Evolutionary conservation across 2,797 vertebrate species (phyloP), one percentile per base, ranked within the genome.

Genomic region (Dicrostonyx torquatus): DNA sequence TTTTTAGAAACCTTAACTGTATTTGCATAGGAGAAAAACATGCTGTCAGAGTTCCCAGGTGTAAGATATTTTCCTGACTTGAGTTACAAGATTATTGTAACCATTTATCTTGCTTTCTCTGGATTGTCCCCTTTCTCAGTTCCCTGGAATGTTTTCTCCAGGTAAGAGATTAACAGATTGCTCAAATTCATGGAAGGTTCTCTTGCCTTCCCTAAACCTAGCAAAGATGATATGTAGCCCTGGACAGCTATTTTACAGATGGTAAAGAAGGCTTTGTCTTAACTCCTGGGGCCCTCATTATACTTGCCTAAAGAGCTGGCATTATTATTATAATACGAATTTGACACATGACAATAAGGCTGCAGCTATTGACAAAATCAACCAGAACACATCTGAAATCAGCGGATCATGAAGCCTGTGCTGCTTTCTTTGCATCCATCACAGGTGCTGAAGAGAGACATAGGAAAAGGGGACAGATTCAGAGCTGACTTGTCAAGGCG

Each of bases 11-110:
- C 92, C 95, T 95, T 97, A 97, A 97, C 94, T 93, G 90, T 96
- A 98, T 97, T 97, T 98, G 97, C 97, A 97, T 97, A 97, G 96
- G 94, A 97, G 92, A 97, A 98, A 97, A 97, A 95, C 97, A 97
- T 91, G 94, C 96, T 95, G 97, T 95, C 95, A 96, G 96, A 90
- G 93, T 94, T 96, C 93, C 96, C 93, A 96, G 93, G 96, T 96
- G 94, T 97, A 95, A 95, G 95, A 94, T 94, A 96, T 96, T 97
- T 94, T 94, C 96, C 92, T 95, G 96, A 96, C 97, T 97, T 97
- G 94, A 96, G 95, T 97, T 96, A 94, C 73, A 96, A 96, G 96
- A 97, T 97, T 96, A 97, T 97, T 97, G 88, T 95, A 94, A 96
- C 72, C 89, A 97, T 95, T 96, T 93, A 62, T 96, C 97, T 86